Evolutionary conservation across 2,888 invertebrate genomes (phyloP).

Genomic region (Lasioglossum figueresi): DNA sequence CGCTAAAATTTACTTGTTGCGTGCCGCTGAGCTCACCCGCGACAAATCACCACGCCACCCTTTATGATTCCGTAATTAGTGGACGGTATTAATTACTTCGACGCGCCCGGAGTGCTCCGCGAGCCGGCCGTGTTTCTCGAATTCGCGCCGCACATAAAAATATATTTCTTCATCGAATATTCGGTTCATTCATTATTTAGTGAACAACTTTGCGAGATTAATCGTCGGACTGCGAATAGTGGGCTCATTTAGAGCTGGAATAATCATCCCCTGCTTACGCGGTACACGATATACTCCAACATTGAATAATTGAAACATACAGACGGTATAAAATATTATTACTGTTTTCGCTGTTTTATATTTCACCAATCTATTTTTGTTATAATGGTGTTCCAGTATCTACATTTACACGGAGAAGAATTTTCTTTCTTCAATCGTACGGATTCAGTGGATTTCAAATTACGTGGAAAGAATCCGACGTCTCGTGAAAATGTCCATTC

Average conservation of each 20-base stretch:
- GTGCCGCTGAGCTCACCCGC: not conserved
- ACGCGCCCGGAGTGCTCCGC: not conserved
- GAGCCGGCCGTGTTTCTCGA: not conserved
- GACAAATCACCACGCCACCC: slow-evolving; percentile 30
- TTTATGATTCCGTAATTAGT: slow-evolving; percentile 15
- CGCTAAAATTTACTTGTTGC: slow-evolving; percentile 52
- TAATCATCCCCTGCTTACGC: not conserved
- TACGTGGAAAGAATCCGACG: not conserved
- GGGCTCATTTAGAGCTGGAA: not conserved
- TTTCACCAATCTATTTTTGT: not conserved
- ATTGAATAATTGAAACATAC: not conserved
- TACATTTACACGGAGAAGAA: not conserved
- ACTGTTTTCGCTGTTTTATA: not conserved
- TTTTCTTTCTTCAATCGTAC: not conserved
- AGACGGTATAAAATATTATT: not conserved
- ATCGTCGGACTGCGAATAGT: not conserved
- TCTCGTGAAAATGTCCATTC: not conserved
- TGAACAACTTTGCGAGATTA: not conserved
- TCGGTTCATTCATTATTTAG: not conserved
- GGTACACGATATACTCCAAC: not conserved
- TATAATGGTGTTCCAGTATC: not conserved
- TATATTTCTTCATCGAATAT: not conserved
- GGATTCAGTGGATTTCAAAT: not conserved
- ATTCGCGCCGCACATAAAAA: not conserved
- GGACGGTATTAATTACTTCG: slow-evolving; percentile 14